Base-by-base conservation (phyloP, 2,797 vertebrate genomes). In the Peromyscus nudipes region DNA sequence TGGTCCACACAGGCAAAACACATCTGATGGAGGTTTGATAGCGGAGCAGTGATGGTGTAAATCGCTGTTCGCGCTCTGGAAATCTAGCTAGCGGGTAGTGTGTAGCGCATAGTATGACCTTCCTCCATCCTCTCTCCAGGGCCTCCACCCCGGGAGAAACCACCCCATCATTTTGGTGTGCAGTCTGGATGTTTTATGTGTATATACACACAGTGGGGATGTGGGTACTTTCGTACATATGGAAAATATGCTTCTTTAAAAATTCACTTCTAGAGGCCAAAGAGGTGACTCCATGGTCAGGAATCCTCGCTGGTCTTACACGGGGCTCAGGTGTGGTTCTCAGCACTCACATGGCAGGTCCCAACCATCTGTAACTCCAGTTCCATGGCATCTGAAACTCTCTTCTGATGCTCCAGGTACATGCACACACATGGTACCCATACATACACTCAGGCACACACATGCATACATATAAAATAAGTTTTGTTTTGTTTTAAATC, bases 1-100 rank as follows among this genome's bases (percentile, higher is more conserved):
- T 83, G 25, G 14, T 52, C 82, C 40, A 43, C 91, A 85, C 82
- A 83, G 60, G 89, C 67, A 25, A 93, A 91, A 79, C 71, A 49
- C 29, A 40, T 49, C 31, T 43, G 2, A 3, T n/a, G 25, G 94
- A 76, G 79, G 40, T 81, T 79, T 86, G 49, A 55, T 71, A 62
- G 79, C 40, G 37, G 31, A 62, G 69, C 21, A 29, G 73, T 23
- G 37, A 31, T 46, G 62, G 37, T 10, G 43, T 25, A 37, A n/a
- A 60, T 52, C 0, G 6, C 81, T 1, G 1, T 9, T 49, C 2
- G 23, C 12, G 23, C 23, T 83, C 57, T 60, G 49, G 80, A 87
- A 88, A 85, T 34, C 81, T 83, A 49, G 64, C 80, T 16, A 43
- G 12, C 71, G 21, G 11, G 37, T 37, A 64, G 62, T 17, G 10